Conservation (phyloP, 1,140 invertebrate genomes). For the Archivesica marissinica region DNA sequence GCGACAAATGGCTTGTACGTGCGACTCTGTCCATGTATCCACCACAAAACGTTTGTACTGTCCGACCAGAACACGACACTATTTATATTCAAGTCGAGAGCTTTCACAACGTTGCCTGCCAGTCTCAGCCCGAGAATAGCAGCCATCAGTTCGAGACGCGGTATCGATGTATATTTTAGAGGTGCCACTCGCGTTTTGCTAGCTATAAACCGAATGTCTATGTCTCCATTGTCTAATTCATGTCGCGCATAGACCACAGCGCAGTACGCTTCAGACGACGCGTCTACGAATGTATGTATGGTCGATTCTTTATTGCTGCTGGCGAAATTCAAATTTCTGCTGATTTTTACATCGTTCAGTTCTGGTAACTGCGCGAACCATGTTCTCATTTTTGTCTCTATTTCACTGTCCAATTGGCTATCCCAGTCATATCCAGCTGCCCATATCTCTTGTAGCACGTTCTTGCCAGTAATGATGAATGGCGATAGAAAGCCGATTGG, state of each 20-base stretch:
- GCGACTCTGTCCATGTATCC: conserved; percentile 24
- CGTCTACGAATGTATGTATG: conserved; percentile 1
- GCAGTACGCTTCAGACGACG: background rate
- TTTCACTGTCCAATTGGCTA: background rate
- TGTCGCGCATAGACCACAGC: background rate
- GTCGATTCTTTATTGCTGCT: background rate
- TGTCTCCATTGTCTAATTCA: background rate
- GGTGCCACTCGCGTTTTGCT: conserved; percentile 4
- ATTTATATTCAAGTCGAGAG: background rate
- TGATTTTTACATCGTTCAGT: background rate
- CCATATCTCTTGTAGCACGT: conserved; percentile 16
- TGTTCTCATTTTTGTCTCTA: background rate
- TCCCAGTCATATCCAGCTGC: conserved; percentile 7
- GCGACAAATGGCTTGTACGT: conserved; percentile 30
- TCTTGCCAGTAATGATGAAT: conserved; percentile 6
- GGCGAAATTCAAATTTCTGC: background rate
- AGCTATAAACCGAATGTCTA: background rate
- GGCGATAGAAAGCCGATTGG: conserved; percentile 7
- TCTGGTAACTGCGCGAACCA: background rate
- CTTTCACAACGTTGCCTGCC: background rate
- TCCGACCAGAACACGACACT: conserved; percentile 35
- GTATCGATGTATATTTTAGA: background rate
- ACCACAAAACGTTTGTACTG: conserved; percentile 28
- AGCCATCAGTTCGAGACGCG: conserved; percentile 1
- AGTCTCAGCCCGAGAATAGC: conserved; percentile 1